These are phyloP conservation scores for Helicolenus hilgendorfi DNA, from an alignment of 2,797 vertebrate genomes.

Conservation along the genomic window DNA sequence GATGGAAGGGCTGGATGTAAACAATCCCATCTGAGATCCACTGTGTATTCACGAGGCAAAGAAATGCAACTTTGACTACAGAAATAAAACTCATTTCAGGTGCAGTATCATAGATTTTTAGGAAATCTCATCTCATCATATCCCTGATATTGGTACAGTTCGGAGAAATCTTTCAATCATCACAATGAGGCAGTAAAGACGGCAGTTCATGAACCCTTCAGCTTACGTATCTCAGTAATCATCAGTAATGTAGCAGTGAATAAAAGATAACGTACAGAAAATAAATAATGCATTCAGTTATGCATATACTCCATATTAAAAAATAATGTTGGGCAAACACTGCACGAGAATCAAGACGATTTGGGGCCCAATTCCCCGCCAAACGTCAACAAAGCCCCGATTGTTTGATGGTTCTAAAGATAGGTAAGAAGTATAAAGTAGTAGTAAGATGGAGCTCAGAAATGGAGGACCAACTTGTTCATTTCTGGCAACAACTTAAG, in stretches of 20 bases:
- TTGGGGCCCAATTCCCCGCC: too few relatives aligned
- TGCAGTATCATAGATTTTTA: too few relatives aligned
- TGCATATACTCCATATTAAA: not conserved
- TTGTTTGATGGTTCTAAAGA: too few relatives aligned
- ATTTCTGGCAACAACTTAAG: too few relatives aligned
- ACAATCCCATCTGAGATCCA: not conserved
- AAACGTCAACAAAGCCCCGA: too few relatives aligned
- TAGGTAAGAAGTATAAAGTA: too few relatives aligned
- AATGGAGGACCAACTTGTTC: too few relatives aligned
- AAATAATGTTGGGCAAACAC: too few relatives aligned
- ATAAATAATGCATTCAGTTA: not conserved
- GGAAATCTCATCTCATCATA: not conserved
- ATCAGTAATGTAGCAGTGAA: constrained; percentile 12
- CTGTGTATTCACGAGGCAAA: not conserved
- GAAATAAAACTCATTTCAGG: too few relatives aligned
- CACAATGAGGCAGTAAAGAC: not conserved
- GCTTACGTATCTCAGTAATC: constrained; percentile 11
- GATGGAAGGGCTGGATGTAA: not conserved
- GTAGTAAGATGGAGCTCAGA: too few relatives aligned
- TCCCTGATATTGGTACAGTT: not conserved
- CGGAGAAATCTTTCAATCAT: not conserved
- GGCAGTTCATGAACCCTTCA: not conserved
- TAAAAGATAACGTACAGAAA: not conserved
- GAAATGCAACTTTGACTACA: not conserved
- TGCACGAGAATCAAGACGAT: too few relatives aligned